Evolutionary conservation across 64 coral and sea anemone genomes (phyloP).

Genomic region (Exaiptasia diaphana): DNA sequence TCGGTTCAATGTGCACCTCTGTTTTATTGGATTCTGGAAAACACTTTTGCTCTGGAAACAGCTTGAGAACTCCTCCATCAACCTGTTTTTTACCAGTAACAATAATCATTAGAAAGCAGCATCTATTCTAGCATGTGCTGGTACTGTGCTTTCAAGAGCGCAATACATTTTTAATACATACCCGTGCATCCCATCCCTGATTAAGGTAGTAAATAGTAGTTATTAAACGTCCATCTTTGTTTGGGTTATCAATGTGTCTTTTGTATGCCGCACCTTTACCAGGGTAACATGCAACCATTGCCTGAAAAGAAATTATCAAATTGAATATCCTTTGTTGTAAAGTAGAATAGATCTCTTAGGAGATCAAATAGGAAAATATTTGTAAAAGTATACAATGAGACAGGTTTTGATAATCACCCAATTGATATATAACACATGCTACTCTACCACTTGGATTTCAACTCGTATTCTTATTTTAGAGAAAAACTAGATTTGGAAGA

Average conservation of each 20-base stretch:
- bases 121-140: not conserved
- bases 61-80: slow-evolving; percentile 11
- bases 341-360: too few species aligned
- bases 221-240: slow-evolving; percentile 56
- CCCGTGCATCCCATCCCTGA: slow-evolving; percentile 42
- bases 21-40: slow-evolving; percentile 34
- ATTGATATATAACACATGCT: too few species aligned
- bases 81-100: not conserved
- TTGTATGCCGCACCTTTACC: slow-evolving; percentile 55
- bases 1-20: slow-evolving; percentile 29
- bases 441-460: too few species aligned
- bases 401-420: too few species aligned
- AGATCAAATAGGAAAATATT: not conserved
- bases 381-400: too few species aligned
- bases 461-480: too few species aligned
- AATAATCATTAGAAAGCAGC: not conserved
- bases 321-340: too few species aligned
- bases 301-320: slow-evolving; percentile 23
- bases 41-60: slow-evolving; percentile 30
- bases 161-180: not conserved
- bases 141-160: not conserved
- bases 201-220: slow-evolving; percentile 60
- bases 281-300: slow-evolving; percentile 65
- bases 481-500: too few species aligned
- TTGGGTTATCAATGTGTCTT: slow-evolving; percentile 58